Percentiles rank a stretch among this genome's conserved stretches.
Evolutionary conservation across 1,140 invertebrate species (phyloP).

Genomic region (Brachionus calyciflorus): DNA sequence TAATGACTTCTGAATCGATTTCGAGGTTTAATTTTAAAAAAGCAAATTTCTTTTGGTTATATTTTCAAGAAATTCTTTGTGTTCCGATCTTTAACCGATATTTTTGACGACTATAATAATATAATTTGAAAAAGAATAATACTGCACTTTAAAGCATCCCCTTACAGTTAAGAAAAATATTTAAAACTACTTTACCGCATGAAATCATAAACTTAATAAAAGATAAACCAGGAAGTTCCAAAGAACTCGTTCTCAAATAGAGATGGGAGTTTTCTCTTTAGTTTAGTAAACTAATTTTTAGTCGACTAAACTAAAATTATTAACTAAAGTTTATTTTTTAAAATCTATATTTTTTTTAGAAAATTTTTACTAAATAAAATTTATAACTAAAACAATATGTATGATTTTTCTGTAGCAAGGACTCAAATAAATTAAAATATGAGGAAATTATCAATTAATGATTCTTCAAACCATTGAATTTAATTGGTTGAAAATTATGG

Average conservation of each 20-base stretch:
- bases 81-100: background rate
- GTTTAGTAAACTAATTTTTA: too few relatives aligned
- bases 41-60: background rate
- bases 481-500: background rate
- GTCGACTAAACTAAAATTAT: too few relatives aligned
- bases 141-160: background rate
- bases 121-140: background rate
- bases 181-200: background rate
- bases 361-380: conserved; percentile 12
- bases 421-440: too few relatives aligned
- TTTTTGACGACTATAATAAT: background rate
- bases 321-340: too few relatives aligned
- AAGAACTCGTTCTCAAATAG: too few relatives aligned
- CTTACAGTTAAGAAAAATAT: background rate
- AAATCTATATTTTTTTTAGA: too few relatives aligned
- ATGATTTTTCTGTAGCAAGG: too few relatives aligned
- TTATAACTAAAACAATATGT: conserved; percentile 1
- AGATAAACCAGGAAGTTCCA: too few relatives aligned
- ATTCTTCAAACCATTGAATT: conserved; percentile 4
- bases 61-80: background rate
- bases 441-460: too few relatives aligned
- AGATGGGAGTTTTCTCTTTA: too few relatives aligned
- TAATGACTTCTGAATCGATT: too few relatives aligned
- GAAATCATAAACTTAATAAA: too few relatives aligned
- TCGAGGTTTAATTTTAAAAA: background rate